phyloP scores from a whole-genome alignment of 92 coral and sea anemone species.

The Parazoanthus atlanticus region DNA sequence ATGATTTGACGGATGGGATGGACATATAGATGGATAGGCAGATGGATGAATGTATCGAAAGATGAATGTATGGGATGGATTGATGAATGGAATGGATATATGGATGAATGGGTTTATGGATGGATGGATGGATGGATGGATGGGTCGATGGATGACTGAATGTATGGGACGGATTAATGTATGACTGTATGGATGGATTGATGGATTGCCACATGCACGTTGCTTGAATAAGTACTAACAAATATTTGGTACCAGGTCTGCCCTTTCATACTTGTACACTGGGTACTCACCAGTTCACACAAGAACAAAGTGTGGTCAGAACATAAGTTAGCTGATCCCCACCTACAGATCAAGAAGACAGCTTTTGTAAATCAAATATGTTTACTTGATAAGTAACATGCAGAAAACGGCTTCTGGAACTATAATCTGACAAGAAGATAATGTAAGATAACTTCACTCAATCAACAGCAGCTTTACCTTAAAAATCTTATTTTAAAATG shows the following conservation, averaged over 20 bases:
- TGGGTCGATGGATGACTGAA: background rate
- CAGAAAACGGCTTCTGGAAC: background rate
- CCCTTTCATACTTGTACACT: too few species aligned
- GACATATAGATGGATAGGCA: background rate
- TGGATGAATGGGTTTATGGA: background rate
- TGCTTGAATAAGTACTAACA: too few species aligned
- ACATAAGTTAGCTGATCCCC: slow-evolving; percentile 91
- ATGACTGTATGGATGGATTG: background rate
- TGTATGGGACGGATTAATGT: background rate
- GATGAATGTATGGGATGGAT: background rate
- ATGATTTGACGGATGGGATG: too few species aligned
- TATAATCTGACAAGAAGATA: background rate
- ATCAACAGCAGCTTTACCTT: too few species aligned
- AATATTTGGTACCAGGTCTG: too few species aligned
- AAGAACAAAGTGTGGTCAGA: slow-evolving; percentile 73
- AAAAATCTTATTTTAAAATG: too few species aligned
- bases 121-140: background rate
- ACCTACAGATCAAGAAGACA: slow-evolving; percentile 48
- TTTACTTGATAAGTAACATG: background rate
- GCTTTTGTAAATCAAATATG: background rate
- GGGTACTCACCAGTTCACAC: slow-evolving; percentile 66
- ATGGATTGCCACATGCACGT: background rate
- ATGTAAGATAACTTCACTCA: too few species aligned
- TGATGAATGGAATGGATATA: background rate
- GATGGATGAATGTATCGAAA: background rate